Evolutionary conservation across 2,888 invertebrate species (phyloP).

Genomic region (Caenorhabditis afra): DNA sequence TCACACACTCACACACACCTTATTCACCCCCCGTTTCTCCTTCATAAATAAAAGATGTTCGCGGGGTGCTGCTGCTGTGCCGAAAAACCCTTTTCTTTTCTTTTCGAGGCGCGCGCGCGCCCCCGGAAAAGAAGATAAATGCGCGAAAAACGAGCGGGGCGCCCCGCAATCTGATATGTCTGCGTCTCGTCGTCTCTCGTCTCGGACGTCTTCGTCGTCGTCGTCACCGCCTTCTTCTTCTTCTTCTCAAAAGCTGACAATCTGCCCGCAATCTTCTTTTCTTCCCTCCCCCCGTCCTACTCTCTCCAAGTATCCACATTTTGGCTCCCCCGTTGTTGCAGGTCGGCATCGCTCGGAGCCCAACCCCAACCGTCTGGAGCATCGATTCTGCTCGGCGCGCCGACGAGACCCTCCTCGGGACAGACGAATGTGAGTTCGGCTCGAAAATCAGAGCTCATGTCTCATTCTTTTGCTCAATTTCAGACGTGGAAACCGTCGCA

Average conservation of each 20-base stretch:
- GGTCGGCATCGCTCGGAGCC: constrained; percentile 56
- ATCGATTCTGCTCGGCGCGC: constrained; percentile 42
- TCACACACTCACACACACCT: no score
- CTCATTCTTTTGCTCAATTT: neutral
- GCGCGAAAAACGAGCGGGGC: constrained; percentile 5
- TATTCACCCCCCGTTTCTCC: neutral
- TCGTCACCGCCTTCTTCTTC: neutral
- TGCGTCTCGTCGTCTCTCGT: constrained; percentile 18
- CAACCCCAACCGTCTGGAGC: constrained; percentile 34
- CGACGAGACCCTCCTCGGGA: constrained; percentile 37
- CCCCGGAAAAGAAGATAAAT: constrained; percentile 49
- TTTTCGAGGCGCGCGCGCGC: neutral
- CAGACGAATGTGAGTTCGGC: constrained; percentile 17
- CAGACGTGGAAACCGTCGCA: constrained; percentile 63
- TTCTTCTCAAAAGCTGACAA: neutral
- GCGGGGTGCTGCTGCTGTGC: no score
- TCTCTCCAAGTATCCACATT: neutral
- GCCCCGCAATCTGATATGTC: constrained; percentile 36
- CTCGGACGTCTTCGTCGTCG: neutral
- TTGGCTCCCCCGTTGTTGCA: constrained; percentile 28
- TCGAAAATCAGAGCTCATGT: no score
- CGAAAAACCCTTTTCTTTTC: neutral
- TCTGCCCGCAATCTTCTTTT: constrained; percentile 40
- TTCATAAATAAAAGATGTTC: constrained; percentile 56
- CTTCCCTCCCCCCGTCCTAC: neutral